Evolutionary conservation across 2,888 invertebrate genomes (phyloP).

Genomic region (Cosmorhoe ocellata): DNA sequence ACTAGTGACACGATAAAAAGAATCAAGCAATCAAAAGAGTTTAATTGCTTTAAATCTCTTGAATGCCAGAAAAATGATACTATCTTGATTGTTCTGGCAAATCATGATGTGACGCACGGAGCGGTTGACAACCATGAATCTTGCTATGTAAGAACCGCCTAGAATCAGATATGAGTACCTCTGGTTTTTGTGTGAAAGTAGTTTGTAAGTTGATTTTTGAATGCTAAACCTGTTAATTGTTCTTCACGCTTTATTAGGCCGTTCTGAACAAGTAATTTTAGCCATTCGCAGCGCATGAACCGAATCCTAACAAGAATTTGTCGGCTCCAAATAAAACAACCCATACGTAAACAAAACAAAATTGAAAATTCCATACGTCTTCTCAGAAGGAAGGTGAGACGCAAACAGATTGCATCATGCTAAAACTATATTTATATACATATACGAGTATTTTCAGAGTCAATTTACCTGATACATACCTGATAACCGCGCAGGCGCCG

Average conservation of each 20-base stretch:
- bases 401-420: slow-evolving; percentile 52
- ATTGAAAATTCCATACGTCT: slow-evolving; percentile 40
- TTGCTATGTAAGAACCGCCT: slow-evolving; percentile 4
- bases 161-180: slow-evolving; percentile 3
- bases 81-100: background rate
- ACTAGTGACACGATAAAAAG: no score
- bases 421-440: background rate
- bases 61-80: no score
- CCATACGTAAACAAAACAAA: slow-evolving; percentile 38
- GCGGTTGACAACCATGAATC: slow-evolving; percentile 9
- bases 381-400: slow-evolving; percentile 45
- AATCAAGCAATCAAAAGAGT: no score
- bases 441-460: slow-evolving; percentile 54
- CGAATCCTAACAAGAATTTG: slow-evolving; percentile 8
- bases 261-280: slow-evolving; percentile 10
- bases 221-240: slow-evolving; percentile 6
- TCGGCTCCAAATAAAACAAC: slow-evolving; percentile 24
- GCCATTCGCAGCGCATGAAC: slow-evolving; percentile 17
- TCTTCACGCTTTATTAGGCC: background rate
- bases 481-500: slow-evolving; percentile 59
- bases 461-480: slow-evolving; percentile 65
- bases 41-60: no score
- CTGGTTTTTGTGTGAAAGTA: slow-evolving; percentile 15
- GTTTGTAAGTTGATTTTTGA: slow-evolving; percentile 2
- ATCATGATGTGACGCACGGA: slow-evolving; percentile 14